Conservation (phyloP, 2,888 invertebrate genomes). For the Anoplius nigerrimus region DNA sequence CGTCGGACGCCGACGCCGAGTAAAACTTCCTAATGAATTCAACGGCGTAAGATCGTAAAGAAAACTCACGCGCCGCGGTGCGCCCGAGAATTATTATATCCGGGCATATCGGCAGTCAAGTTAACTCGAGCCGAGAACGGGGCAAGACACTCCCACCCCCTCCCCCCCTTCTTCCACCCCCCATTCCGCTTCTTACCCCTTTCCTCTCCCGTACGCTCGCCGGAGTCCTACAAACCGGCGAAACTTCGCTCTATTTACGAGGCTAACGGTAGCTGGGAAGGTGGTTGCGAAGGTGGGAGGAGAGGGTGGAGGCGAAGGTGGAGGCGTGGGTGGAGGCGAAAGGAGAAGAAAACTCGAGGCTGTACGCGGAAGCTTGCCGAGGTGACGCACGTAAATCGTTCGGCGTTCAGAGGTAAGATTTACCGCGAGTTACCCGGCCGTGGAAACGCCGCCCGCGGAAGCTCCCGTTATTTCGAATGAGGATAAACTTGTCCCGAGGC, state of each 20-base stretch:
- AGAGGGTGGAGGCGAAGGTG: neutral
- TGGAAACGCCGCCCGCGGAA: too few species aligned
- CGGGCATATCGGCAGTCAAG: constrained; percentile 40
- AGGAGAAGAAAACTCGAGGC: neutral
- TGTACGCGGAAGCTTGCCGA: too few species aligned
- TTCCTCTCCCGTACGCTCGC: constrained; percentile 1
- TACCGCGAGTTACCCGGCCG: too few species aligned
- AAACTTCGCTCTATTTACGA: constrained; percentile 26
- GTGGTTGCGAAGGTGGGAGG: neutral
- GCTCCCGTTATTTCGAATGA: too few species aligned
- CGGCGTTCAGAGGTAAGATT: too few species aligned
- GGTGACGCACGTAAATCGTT: too few species aligned
- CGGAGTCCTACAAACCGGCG: constrained; percentile 18
- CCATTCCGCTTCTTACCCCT: neutral
- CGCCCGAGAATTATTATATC: constrained; percentile 54
- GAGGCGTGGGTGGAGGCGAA: too few species aligned
- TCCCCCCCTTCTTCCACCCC: neutral
- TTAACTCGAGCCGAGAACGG: constrained; percentile 31
- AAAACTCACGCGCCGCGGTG: constrained; percentile 32
- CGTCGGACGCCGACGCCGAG: constrained; percentile 20
- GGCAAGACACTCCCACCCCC: constrained; percentile 17
- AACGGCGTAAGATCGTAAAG: constrained; percentile 36
- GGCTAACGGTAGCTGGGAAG: constrained; percentile 16
- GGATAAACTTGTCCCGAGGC: too few species aligned
- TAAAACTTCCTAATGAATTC: constrained; percentile 54